Evolutionary conservation across 2,113 vertebrate genomes (phyloP), one percentile per base, ranked within the genome.

Genomic region (Vicugna pacos): DNA sequence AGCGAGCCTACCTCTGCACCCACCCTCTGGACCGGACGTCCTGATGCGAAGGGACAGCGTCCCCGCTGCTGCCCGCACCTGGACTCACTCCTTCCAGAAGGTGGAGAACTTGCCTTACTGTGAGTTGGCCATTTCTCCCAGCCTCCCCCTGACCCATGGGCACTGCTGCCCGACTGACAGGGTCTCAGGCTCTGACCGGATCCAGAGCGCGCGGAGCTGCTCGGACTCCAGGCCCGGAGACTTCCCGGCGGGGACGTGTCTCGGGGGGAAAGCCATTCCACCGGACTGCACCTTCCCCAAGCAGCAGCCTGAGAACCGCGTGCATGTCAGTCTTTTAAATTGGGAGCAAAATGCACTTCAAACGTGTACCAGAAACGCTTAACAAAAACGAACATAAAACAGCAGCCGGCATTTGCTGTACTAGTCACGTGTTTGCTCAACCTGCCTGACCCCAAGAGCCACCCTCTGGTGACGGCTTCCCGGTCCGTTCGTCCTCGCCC

Each of bases 21-120:
- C 99, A 99, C 60, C 99, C 99, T 0, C 99, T 99, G 3, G 99
- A 99, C 30, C 99, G 99, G 98, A 99, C 99, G 0, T 99, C 97
- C 97, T 99, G 96, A 99, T 26, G 12, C 1, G 3, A 15, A 10
- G 42, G 17, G 11, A 16, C 15, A 8, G 38, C 8, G n/a, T 5
- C 26, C 28, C 26, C 50, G 10, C 75, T 54, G 30, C 52, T 11
- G 24, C 62, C 48, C 0, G 1, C 52, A 16, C 20, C 42, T 2
- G 26, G 35, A 73, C 22, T 19, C 28, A 15, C 56, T 38, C 13
- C 38, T 38, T 77, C 58, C 16, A 26, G 38, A 75, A 83, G 65
- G 24, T 9, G 8, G 80, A 50, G 76, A 46, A 14, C 15, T 17
- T 69, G 24, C 14, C 14, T 48, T 58, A 4, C 38, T 46, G 17